Base-by-base conservation (phyloP, 2,113 vertebrate species). In the Odocoileus hemionus region DNA sequence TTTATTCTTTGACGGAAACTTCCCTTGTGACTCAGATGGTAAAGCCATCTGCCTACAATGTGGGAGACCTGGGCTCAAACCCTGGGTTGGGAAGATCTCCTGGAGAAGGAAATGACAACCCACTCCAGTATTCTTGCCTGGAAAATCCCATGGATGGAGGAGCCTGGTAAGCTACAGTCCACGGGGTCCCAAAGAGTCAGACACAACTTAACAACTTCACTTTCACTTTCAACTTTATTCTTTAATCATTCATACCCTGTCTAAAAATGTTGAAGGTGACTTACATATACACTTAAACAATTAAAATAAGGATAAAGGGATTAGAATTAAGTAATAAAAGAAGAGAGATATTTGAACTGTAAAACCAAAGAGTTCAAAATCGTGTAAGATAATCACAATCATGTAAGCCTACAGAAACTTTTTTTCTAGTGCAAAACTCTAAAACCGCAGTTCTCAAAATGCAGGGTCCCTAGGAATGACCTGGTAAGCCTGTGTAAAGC, bases 211-310 rank as follows among this genome's bases (percentile, higher is more conserved):
- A 10, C 2, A 0, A 70, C 67, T 23, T 70, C 10, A 70, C n/a
- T 70, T 70, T 70, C 67, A 70, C 67, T 74, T 39, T 74, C 67
- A 96, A 52, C n/a, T 60, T 93, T 86, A 89, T 83, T 96, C 55
- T 97, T 94, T 67, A 96, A 47, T 83, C 80, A 89, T 86, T 54
- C 15, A 79, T 55, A 58, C 1, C 1, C 33, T 74, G 28, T 30
- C 78, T 91, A 74, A 94, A 96, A 93, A 26, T 82, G 16, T 84
- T 47, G 45, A 13, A 55, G 74, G 17, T 74, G 45, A 60, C 47
- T 89, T 84, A 92, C 28, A 67, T 36, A 70, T 17, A 64, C 5
- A 50, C 60, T 61, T 57, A 92, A 93, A 67, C 14, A 64, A 92
- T 80, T 89, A 76, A 87, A 67, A 91, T 30, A 83, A 57, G 39